phyloP scores from a whole-genome alignment of 2,113 vertebrate genomes.

The Corydoras sp. region DNA sequence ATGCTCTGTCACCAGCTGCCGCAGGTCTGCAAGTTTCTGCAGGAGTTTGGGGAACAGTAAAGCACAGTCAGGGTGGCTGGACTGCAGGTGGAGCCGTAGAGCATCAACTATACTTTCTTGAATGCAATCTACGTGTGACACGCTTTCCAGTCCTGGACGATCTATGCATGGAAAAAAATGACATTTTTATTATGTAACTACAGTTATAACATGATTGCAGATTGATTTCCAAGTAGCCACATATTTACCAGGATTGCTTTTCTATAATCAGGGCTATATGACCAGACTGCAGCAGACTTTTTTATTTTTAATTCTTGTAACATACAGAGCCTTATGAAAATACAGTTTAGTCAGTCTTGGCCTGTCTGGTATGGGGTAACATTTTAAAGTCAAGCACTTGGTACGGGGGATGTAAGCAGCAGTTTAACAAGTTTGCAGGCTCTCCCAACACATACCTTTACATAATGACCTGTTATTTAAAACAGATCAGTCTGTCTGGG shows the following conservation, averaged over 20 bases:
- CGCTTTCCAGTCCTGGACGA: conserved; percentile 83
- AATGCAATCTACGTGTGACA: conserved; percentile 80
- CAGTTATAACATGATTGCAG: no score
- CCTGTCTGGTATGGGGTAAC: conserved; percentile 22
- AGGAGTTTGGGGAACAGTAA: conserved; percentile 92
- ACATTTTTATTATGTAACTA: no score
- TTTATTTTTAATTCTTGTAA: not conserved
- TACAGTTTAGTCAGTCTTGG: conserved; percentile 5
- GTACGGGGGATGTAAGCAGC: conserved; percentile 7
- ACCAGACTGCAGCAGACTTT: no score
- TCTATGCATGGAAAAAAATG: conserved; percentile 59
- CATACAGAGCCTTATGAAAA: conserved; percentile 13
- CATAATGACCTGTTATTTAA: no score
- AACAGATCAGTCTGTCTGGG: not conserved
- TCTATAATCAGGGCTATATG: no score
- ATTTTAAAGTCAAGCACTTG: conserved; percentile 17
- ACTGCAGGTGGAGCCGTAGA: conserved; percentile 82
- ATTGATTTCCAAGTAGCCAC: no score
- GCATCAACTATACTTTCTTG: conserved; percentile 88
- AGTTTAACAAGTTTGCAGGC: not conserved
- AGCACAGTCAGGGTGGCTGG: conserved; percentile 78
- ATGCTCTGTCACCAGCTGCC: conserved; percentile 91
- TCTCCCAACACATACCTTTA: no score
- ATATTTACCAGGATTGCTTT: no score
- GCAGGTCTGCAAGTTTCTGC: conserved; percentile 90